phyloP scores from a whole-genome alignment of 2,113 vertebrate species.

The Cyanistes caeruleus region DNA sequence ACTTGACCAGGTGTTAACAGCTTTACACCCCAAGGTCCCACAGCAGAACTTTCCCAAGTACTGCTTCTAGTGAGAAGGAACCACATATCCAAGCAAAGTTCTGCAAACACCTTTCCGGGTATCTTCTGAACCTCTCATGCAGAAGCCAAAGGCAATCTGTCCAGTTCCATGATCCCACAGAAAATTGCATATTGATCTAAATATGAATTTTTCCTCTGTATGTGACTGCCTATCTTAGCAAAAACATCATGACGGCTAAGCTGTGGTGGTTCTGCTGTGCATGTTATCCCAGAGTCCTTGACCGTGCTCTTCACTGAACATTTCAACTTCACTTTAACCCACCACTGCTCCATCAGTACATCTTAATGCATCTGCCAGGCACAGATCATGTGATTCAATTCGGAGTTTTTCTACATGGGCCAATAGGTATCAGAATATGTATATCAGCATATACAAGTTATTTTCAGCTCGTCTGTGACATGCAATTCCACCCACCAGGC shows the following conservation, averaged over 20 bases:
- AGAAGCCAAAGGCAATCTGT: background rate
- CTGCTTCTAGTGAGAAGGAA: background rate
- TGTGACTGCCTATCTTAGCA: background rate
- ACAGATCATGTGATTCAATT: background rate
- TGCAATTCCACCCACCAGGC: conserved; percentile 52
- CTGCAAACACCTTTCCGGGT: background rate
- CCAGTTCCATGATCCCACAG: background rate
- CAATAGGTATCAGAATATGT: background rate
- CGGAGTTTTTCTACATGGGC: background rate
- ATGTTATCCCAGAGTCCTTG: background rate
- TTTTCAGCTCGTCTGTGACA: conserved; percentile 55
- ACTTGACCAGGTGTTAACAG: background rate
- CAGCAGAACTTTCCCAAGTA: background rate
- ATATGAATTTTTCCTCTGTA: background rate
- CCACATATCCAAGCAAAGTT: background rate
- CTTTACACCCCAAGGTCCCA: background rate
- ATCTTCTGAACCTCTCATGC: fast-evolving
- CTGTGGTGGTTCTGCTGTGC: background rate
- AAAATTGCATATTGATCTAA: background rate
- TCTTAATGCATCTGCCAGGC: background rate
- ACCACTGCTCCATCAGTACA: background rate
- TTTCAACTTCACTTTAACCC: background rate
- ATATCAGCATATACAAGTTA: background rate
- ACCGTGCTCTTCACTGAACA: background rate
- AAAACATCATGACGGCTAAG: background rate